Percentiles rank a stretch among this genome's conserved stretches.
phyloP scores from a whole-genome alignment of 2,113 vertebrate genomes.

The Synodontis membranacea region DNA sequence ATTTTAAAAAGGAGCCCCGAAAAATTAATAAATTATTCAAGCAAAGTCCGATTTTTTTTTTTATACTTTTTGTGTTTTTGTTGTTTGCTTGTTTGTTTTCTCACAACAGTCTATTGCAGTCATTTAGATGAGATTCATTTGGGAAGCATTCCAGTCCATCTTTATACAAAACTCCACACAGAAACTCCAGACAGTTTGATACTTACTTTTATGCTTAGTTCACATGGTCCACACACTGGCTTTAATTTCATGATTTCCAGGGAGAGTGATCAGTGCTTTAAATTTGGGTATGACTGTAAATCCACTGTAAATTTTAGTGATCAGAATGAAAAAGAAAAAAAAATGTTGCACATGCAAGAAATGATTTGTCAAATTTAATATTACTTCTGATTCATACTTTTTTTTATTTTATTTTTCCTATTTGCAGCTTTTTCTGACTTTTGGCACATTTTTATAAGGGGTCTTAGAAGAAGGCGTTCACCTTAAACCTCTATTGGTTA shows the following conservation, averaged over 20 bases:
- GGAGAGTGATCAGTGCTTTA: not conserved
- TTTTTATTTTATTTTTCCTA: too few relatives aligned
- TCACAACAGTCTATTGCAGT: not conserved
- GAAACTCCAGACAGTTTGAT: not conserved
- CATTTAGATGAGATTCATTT: not conserved
- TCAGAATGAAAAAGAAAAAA: not conserved
- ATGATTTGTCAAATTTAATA: too few relatives aligned
- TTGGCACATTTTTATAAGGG: too few relatives aligned
- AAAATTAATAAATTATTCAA: conserved; percentile 74
- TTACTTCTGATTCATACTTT: too few relatives aligned
- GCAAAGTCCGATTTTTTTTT: not conserved
- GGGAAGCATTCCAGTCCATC: not conserved
- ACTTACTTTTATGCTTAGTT: not conserved
- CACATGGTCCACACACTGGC: not conserved
- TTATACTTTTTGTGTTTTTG: too few relatives aligned
- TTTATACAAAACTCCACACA: not conserved
- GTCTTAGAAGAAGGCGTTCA: too few relatives aligned
- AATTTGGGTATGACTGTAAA: not conserved
- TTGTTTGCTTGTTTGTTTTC: not conserved
- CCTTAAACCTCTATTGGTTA: too few relatives aligned
- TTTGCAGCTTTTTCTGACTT: too few relatives aligned
- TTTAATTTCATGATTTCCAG: not conserved
- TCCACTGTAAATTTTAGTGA: not conserved
- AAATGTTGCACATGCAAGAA: too few relatives aligned
- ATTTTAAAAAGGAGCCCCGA: conserved; percentile 82